phyloP scores from a whole-genome alignment of 2,888 invertebrate genomes.

The Latrodectus elegans region DNA sequence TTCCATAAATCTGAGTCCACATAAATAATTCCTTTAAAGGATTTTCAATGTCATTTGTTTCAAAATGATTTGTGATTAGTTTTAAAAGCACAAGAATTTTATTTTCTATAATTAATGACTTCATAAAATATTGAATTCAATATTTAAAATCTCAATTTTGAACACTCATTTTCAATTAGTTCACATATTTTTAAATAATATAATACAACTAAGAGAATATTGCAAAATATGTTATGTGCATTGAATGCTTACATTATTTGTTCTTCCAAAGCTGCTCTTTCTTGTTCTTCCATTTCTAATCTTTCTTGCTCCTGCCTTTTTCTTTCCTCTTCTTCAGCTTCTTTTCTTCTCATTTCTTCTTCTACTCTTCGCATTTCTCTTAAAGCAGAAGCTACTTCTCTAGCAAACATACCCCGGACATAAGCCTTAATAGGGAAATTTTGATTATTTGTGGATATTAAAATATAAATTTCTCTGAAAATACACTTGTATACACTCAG shows the following conservation, averaged over 20 bases:
- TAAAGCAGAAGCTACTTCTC: conserved; percentile 85
- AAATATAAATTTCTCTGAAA: background rate
- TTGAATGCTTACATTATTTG: conserved; percentile 61
- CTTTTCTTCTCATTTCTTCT: conserved; percentile 73
- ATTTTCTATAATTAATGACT: no score
- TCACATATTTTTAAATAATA: no score
- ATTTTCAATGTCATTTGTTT: no score
- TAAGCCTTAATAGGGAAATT: conserved; percentile 76
- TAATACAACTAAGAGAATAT: no score
- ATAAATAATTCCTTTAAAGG: no score
- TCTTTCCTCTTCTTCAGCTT: conserved; percentile 70
- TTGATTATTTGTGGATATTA: background rate
- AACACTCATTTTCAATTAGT: no score
- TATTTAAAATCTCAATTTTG: no score
- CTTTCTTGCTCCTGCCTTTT: conserved; percentile 71
- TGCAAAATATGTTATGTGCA: background rate
- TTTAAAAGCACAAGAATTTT: no score
- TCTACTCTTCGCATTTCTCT: conserved; percentile 81
- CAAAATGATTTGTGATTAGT: no score
- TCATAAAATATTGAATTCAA: no score
- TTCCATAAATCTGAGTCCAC: no score
- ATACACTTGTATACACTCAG: no score
- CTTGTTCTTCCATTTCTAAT: conserved; percentile 71
- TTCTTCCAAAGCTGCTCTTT: conserved; percentile 82
- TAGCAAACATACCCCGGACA: conserved; percentile 89